These are phyloP conservation scores for Drosophila ironensis DNA, from an alignment of 1,140 invertebrate genomes.

Conservation along the genomic window DNA sequence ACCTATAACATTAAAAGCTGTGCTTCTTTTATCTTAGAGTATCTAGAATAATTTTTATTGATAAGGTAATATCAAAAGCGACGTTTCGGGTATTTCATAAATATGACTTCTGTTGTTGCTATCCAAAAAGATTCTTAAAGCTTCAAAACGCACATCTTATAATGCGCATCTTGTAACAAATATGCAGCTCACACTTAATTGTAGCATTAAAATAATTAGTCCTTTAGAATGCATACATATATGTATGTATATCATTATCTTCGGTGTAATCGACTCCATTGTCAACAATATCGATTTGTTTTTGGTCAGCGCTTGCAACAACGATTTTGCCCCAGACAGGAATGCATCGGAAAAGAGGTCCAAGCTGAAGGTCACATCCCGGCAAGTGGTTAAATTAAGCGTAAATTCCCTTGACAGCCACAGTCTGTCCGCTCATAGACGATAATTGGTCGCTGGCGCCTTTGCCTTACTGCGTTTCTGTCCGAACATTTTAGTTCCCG, in stretches of 20 bases:
- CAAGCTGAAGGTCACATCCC: neutral
- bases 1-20: too few species aligned
- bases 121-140: neutral
- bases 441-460: constrained; percentile 70
- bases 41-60: neutral
- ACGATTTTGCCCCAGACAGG: neutral
- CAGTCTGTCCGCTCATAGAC: constrained; percentile 53
- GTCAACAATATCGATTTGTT: neutral
- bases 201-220: neutral
- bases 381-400: constrained; percentile 26
- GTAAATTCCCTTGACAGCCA: constrained; percentile 22
- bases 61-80: neutral
- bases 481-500: constrained; percentile 45
- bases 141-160: too few species aligned
- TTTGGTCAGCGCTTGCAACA: constrained; percentile 7
- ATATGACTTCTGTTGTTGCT: neutral
- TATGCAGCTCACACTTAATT: neutral
- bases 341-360: constrained; percentile 22
- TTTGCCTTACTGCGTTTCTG: constrained; percentile 41
- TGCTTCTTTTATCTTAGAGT: too few species aligned
- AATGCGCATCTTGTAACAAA: neutral
- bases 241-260: neutral
- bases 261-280: neutral
- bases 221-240: constrained; percentile 19
- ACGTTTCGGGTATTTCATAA: neutral